phyloP scores from a whole-genome alignment of 2,888 invertebrate genomes.

The Aspidiotus rigidus region DNA sequence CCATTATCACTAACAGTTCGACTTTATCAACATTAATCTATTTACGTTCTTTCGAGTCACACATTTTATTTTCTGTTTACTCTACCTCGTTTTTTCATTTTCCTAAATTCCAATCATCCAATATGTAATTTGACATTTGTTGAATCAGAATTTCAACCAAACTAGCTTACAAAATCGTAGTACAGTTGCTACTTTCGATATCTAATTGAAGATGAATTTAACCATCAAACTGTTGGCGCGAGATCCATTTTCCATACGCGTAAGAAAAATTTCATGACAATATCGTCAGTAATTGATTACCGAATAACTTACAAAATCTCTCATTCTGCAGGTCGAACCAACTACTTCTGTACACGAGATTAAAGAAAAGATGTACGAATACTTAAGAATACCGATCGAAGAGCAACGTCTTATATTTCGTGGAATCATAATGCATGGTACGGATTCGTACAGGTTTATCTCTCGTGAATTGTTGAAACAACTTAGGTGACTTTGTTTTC shows the following conservation, averaged over 20 bases:
- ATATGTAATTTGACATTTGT: too few species aligned
- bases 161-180: too few species aligned
- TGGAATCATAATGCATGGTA: constrained; percentile 19
- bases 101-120: too few species aligned
- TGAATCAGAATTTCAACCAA: too few species aligned
- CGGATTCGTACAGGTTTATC: neutral
- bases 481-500: neutral
- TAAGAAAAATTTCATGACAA: too few species aligned
- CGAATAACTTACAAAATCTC: neutral
- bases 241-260: neutral
- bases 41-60: too few species aligned
- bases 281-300: neutral
- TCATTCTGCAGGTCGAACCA: constrained; percentile 14
- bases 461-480: neutral
- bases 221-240: neutral
- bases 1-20: too few species aligned
- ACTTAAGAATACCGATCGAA: constrained; percentile 15
- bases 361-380: constrained; percentile 10
- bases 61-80: too few species aligned
- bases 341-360: neutral
- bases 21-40: too few species aligned
- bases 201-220: neutral
- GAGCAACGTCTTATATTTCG: constrained; percentile 16
- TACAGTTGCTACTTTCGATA: too few species aligned
- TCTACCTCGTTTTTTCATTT: too few species aligned